These are phyloP conservation scores for Standfussiana lucernea DNA, from an alignment of 2,888 invertebrate genomes.

Conservation along the genomic window DNA sequence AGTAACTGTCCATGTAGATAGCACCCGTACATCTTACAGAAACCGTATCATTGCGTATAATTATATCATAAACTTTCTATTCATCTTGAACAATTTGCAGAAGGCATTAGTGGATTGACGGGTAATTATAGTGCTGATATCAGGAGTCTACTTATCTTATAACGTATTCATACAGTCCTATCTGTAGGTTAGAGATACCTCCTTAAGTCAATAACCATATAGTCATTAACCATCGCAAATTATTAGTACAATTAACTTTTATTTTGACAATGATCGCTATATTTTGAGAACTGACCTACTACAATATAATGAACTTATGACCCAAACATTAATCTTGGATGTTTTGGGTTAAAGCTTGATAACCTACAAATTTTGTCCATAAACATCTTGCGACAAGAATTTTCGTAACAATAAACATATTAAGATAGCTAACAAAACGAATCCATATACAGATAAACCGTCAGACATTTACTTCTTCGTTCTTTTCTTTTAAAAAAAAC, in stretches of 20 bases:
- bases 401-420: background rate
- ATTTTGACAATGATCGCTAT: background rate
- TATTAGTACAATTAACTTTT: slow-evolving; percentile 3
- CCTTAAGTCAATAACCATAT: background rate
- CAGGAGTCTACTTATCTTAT: background rate
- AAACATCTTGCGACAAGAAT: slow-evolving; percentile 1
- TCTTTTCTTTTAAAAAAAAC: too few relatives aligned
- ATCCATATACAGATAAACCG: background rate
- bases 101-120: background rate
- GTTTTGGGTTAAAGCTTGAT: slow-evolving; percentile 21
- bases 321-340: slow-evolving; percentile 4
- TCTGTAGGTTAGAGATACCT: background rate
- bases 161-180: background rate
- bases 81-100: background rate
- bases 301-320: slow-evolving; percentile 24
- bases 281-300: slow-evolving; percentile 13
- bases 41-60: background rate
- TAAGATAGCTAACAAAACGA: background rate
- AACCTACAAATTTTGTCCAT: background rate
- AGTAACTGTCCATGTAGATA: background rate
- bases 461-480: too few relatives aligned
- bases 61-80: background rate
- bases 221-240: slow-evolving; percentile 18
- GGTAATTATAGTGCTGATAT: background rate
- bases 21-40: background rate